These are phyloP conservation scores for Cetoscarus ocellatus DNA, from an alignment of 2,797 vertebrate genomes.

Conservation along the genomic window DNA sequence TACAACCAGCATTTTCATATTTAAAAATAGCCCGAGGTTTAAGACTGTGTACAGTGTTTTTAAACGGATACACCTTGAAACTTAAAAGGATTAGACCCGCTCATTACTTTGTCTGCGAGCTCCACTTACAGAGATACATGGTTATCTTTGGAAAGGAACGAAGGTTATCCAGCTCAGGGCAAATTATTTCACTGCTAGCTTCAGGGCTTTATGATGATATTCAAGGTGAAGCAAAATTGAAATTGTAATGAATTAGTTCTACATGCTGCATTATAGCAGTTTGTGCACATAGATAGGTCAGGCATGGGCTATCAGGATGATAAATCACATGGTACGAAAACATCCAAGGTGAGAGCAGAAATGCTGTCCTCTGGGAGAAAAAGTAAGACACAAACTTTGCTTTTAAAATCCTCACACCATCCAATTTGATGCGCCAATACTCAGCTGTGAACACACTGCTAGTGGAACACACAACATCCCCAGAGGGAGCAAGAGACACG, in stretches of 20 bases:
- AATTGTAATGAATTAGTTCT: constrained; percentile 55
- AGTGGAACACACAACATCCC: background rate
- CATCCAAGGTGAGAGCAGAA: constrained; percentile 33
- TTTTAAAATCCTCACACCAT: constrained; percentile 18
- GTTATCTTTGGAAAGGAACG: constrained; percentile 49
- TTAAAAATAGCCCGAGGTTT: constrained; percentile 31
- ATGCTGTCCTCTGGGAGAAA: constrained; percentile 10
- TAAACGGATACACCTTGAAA: constrained; percentile 30
- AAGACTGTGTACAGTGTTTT: constrained; percentile 11
- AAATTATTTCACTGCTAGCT: constrained; percentile 39
- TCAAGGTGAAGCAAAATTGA: constrained; percentile 66
- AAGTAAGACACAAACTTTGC: constrained; percentile 20
- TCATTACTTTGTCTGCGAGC: constrained; percentile 44
- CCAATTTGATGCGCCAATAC: background rate
- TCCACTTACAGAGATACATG: constrained; percentile 39
- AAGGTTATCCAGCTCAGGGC: constrained; percentile 45
- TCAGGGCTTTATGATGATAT: constrained; percentile 31
- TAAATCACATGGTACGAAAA: constrained; percentile 21
- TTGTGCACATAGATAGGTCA: constrained; percentile 30
- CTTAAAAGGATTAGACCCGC: constrained; percentile 28
- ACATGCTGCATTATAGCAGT: constrained; percentile 25
- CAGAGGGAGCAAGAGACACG: background rate
- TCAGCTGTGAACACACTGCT: background rate
- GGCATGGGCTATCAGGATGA: constrained; percentile 14
- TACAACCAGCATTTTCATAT: background rate